These are phyloP conservation scores for Chamaea fasciata DNA, from an alignment of 2,113 vertebrate genomes.

Conservation along the genomic window DNA sequence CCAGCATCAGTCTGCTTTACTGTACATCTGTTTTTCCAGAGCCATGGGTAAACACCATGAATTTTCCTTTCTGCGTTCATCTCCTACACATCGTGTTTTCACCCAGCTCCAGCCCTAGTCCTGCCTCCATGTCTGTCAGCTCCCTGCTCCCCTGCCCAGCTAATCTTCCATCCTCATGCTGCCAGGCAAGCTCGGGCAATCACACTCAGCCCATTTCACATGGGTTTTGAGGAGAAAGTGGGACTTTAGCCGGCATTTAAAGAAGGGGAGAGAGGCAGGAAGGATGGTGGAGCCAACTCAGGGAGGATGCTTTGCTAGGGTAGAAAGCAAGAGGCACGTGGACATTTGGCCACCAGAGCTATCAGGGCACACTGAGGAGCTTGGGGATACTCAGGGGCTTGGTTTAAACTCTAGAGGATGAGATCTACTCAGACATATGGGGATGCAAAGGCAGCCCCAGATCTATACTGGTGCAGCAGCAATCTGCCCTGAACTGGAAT, in stretches of 20 bases:
- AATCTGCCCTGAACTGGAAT: neutral
- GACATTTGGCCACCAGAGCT: neutral
- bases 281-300: neutral
- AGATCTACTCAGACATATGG: neutral
- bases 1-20: neutral
- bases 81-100: neutral
- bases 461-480: neutral
- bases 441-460: neutral
- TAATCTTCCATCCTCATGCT: neutral
- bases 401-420: neutral
- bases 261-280: neutral
- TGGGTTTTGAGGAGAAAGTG: neutral
- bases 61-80: neutral
- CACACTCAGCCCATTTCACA: neutral
- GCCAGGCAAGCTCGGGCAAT: neutral
- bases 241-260: neutral
- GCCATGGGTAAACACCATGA: neutral
- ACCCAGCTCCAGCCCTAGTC: neutral
- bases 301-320: neutral
- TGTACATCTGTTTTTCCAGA: neutral
- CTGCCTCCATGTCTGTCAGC: neutral
- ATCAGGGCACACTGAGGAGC: neutral
- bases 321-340: neutral
- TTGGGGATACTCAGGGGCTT: neutral
- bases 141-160: neutral